Evolutionary conservation across 2,888 invertebrate species (phyloP).

Genomic region (Cancer borealis): DNA sequence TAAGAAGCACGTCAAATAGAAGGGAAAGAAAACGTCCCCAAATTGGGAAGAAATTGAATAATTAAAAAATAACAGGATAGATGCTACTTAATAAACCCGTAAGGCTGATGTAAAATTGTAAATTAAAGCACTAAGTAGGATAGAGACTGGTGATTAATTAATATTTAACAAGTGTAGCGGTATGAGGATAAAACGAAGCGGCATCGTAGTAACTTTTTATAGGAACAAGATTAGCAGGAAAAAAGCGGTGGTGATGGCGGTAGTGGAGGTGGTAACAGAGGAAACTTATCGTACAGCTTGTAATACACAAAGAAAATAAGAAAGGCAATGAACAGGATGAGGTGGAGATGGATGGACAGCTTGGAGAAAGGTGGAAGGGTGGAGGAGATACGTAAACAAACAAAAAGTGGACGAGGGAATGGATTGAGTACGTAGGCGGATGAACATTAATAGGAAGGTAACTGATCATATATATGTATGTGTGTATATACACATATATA

Average conservation of each 20-base stretch:
- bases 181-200: neutral
- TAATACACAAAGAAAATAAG: neutral
- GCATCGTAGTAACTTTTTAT: neutral
- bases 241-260: neutral
- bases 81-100: neutral
- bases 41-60: neutral
- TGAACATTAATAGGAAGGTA: neutral
- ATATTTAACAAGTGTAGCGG: conserved; percentile 5
- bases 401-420: neutral
- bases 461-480: no score
- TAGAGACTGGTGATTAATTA: neutral
- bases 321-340: neutral
- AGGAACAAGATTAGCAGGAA: neutral
- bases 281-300: neutral
- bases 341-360: neutral
- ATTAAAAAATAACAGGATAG: neutral
- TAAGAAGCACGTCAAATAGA: neutral
- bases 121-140: neutral
- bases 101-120: neutral
- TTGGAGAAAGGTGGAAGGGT: neutral
- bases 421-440: neutral
- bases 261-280: neutral
- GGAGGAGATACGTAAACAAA: neutral
- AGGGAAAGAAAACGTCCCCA: neutral
- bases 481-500: no score